Percentiles rank a stretch among this genome's conserved stretches.
phyloP scores from a whole-genome alignment of 2,888 invertebrate species.

The Opisthograptis luteolata region DNA sequence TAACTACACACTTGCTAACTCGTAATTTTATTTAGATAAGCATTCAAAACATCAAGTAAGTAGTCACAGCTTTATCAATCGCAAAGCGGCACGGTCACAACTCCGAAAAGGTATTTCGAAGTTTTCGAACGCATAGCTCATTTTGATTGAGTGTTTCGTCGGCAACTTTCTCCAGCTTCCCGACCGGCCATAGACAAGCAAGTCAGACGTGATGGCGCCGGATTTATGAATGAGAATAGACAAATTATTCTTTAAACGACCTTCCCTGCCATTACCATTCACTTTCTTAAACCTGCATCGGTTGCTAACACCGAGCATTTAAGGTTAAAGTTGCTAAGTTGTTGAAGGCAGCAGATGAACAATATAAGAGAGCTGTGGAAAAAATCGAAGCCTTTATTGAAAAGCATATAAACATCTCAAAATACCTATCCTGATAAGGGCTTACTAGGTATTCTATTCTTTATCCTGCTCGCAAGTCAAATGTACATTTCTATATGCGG shows the following conservation, averaged over 20 bases:
- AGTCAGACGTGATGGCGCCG: constrained; percentile 66
- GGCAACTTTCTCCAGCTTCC: constrained; percentile 49
- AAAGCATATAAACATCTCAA: no score
- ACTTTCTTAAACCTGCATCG: constrained; percentile 14
- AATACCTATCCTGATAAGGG: no score
- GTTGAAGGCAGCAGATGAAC: no score
- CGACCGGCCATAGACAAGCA: constrained; percentile 31
- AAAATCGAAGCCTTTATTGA: no score
- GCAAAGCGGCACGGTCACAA: neutral
- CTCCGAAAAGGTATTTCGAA: constrained; percentile 14
- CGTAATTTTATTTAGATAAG: neutral
- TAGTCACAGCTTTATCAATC: neutral
- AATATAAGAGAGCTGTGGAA: no score
- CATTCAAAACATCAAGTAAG: neutral
- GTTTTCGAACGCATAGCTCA: constrained; percentile 22
- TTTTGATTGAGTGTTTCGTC: constrained; percentile 39
- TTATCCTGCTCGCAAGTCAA: no score
- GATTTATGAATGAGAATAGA: constrained; percentile 59
- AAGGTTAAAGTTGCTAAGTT: no score
- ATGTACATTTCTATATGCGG: no score
- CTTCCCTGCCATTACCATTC: constrained; percentile 20
- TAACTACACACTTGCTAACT: neutral
- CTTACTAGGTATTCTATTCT: no score
- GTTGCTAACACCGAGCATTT: no score
- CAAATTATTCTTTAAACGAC: constrained; percentile 22